phyloP scores from a whole-genome alignment of 2,797 vertebrate species.

The Ataeniobius toweri region DNA sequence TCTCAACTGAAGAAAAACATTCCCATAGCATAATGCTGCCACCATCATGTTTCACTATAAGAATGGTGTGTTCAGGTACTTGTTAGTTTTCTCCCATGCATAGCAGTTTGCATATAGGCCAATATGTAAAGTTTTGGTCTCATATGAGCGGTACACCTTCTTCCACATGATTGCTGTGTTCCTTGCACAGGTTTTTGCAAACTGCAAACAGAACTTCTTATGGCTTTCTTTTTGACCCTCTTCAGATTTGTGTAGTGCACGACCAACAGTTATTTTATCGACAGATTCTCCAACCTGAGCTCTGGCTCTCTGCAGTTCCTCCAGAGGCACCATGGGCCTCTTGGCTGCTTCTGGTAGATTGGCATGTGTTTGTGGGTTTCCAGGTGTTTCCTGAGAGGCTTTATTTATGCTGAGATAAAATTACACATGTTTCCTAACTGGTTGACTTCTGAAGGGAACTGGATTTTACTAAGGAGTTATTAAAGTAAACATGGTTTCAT shows the following conservation, averaged over 20 bases:
- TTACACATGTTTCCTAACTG: neutral
- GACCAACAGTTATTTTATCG: neutral
- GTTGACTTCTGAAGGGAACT: neutral
- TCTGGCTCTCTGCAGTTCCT: neutral
- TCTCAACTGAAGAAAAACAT: neutral
- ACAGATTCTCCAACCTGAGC: neutral
- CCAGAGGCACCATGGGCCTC: neutral
- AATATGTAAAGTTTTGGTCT: neutral
- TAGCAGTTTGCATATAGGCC: neutral
- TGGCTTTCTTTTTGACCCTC: neutral
- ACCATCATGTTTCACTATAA: neutral
- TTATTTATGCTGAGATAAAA: neutral
- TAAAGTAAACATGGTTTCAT: neutral
- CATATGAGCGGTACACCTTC: neutral
- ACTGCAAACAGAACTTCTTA: neutral
- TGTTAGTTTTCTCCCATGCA: neutral
- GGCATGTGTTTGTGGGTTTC: neutral
- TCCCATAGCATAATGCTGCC: neutral
- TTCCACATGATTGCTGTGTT: neutral
- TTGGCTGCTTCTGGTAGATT: constrained; percentile 4
- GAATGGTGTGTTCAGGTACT: neutral
- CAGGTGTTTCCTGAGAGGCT: neutral
- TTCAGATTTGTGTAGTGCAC: neutral
- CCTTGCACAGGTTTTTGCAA: neutral
- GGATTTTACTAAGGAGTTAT: neutral